Percentiles rank a stretch among this genome's conserved stretches.
Evolutionary conservation across 2,888 invertebrate genomes (phyloP).

Genomic region (Ischnus inquisitorius): DNA sequence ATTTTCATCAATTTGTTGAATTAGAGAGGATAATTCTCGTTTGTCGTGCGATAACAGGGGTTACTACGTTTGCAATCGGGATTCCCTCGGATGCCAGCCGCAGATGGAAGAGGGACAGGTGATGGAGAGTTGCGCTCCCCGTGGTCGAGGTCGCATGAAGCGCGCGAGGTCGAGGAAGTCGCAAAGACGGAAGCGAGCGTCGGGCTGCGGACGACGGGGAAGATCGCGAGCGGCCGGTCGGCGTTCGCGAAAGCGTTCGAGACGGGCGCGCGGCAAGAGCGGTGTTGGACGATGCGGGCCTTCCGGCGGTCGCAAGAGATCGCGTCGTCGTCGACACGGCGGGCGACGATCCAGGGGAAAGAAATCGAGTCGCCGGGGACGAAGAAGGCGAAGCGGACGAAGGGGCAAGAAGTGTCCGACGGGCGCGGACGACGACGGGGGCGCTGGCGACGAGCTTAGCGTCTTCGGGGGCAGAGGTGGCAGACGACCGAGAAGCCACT

Average conservation of each 20-base stretch:
- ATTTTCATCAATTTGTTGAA: neutral
- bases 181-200: conserved; percentile 44
- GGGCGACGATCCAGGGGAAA: conserved; percentile 14
- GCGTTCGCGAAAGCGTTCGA: conserved; percentile 41
- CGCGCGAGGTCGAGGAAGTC: conserved; percentile 52
- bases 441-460: conserved; percentile 21
- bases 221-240: conserved; percentile 19
- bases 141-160: conserved; percentile 36
- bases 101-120: conserved; percentile 40
- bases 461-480: conserved; percentile 7
- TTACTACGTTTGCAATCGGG: conserved; percentile 75
- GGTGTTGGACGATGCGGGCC: conserved; percentile 32
- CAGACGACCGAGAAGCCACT: conserved; percentile 35
- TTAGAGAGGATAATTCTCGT: neutral
- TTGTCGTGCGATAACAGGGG: conserved; percentile 68
- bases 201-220: conserved; percentile 15
- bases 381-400: conserved; percentile 40
- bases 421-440: conserved; percentile 25
- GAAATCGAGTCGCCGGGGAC: conserved; percentile 16
- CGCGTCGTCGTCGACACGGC: conserved; percentile 51
- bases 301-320: conserved; percentile 31
- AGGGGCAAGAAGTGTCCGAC: conserved; percentile 51
- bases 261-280: conserved; percentile 42
- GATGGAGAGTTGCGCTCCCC: conserved; percentile 50
- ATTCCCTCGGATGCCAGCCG: conserved; percentile 55